Evolutionary conservation across 23 tunicate species (phyloP), one percentile per base, ranked within the genome.

Genomic region (Ascidia mentula): DNA sequence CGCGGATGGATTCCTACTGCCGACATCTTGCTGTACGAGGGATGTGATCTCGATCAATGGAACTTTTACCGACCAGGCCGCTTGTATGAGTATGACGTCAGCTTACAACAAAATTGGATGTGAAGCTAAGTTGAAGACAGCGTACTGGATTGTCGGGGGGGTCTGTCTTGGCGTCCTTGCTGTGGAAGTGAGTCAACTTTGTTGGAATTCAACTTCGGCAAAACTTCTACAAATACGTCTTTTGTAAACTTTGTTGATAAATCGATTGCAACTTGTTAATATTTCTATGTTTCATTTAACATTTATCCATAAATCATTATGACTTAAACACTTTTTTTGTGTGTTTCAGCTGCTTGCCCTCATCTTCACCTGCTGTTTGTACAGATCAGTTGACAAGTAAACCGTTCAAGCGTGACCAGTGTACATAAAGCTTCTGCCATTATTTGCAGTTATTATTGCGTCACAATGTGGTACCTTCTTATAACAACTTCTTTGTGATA

Each of bases 121-220:
- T 84, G 72, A 76, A 38, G 34, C 77, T 1, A 85, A 80, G 40
- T 35, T 85, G 17, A 42, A 76, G 73, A 71, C 59, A 18, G 85
- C 85, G 69, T 80, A 87, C 37, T 90, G 96, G 96, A 78, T 84
- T 18, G 75, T 85, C 40, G 96, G 96, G 3, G 96, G 96, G 28
- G 79, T 80, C 61, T 76, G 85, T 6, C 72, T 90, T 45, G 96
- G 89, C 20, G 76, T 90, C 37, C 79, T 90, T 12, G 39, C 85
- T 1, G 70, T 90, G 36, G 96, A 90, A 83, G 96, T 90, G 76
- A 69, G 7, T n/a, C n/a, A n/a, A n/a, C n/a, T n/a, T n/a, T n/a
- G n/a, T n/a, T n/a, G n/a, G n/a, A n/a, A n/a, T n/a, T n/a, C n/a
- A n/a, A n/a, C n/a, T n/a, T n/a, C n/a, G n/a, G n/a, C n/a, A n/a